Conservation (phyloP, 92 coral and sea anemone species). For the Siderastrea radians region DNA sequence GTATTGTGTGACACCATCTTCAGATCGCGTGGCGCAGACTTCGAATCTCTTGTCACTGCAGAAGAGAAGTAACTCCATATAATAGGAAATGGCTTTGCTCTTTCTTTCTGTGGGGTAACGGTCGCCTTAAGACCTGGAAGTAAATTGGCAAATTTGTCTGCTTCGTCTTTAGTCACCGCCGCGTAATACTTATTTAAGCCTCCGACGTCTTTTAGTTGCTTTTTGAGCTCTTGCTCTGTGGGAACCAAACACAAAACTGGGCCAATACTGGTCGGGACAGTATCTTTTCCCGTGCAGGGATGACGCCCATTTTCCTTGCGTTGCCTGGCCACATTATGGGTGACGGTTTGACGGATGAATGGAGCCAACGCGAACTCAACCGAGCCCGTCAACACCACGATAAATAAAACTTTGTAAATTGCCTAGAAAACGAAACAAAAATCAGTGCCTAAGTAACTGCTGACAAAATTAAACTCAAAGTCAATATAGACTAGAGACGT, state of each 20-base stretch:
- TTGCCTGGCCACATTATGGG: neutral
- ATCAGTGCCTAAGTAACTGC: too few relatives aligned
- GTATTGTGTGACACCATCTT: neutral
- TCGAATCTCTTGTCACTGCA: neutral
- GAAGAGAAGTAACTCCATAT: constrained; percentile 20
- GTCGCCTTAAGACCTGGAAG: constrained; percentile 19
- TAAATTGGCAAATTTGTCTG: constrained; percentile 33
- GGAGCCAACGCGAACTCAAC: neutral
- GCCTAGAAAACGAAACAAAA: neutral
- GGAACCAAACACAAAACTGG: constrained; percentile 58
- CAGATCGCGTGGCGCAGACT: neutral
- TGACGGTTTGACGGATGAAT: neutral
- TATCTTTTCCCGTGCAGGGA: constrained; percentile 47
- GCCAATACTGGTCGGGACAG: constrained; percentile 40
- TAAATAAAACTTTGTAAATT: neutral
- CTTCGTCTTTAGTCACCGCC: constrained; percentile 57
- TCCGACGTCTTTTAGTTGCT: constrained; percentile 55
- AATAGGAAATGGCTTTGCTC: constrained; percentile 15
- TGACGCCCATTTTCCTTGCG: neutral
- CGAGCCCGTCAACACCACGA: neutral
- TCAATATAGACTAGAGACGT: too few relatives aligned
- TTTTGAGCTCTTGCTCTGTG: constrained; percentile 42
- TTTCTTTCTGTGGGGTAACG: neutral
- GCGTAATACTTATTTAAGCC: constrained; percentile 67
- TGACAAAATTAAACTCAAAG: too few relatives aligned